A percentile compares a stretch with the other conserved stretches of the same genome.
These are phyloP conservation scores for Pseudoatta argentina DNA, from an alignment of 1,140 invertebrate species.

Conservation along the genomic window DNA sequence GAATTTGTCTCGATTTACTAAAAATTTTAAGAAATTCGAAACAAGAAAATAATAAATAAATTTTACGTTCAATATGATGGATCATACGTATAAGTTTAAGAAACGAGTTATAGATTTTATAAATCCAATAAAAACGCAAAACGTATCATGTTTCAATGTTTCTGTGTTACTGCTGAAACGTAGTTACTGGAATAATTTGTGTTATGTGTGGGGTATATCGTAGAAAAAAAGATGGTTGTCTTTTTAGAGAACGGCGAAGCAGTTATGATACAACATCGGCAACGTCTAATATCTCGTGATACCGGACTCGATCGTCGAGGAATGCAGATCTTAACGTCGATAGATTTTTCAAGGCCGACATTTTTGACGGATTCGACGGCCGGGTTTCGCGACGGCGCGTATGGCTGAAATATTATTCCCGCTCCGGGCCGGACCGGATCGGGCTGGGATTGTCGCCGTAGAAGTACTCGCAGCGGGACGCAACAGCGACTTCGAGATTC, in stretches of 20 bases:
- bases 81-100: neutral
- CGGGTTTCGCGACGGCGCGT: neutral
- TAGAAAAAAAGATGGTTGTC: neutral
- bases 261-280: neutral
- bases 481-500: conserved; percentile 70
- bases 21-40: neutral
- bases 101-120: neutral
- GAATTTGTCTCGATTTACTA: neutral
- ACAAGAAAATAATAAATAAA: neutral
- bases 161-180: too few relatives aligned
- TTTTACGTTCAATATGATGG: neutral
- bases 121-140: neutral
- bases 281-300: neutral
- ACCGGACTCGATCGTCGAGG: conserved; percentile 1
- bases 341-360: conserved; percentile 57
- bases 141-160: too few relatives aligned
- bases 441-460: conserved; percentile 70
- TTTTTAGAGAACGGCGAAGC: neutral
- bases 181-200: too few relatives aligned
- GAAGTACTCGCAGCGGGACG: conserved; percentile 76
- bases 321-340: conserved; percentile 52
- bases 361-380: conserved; percentile 45
- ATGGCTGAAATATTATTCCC: conserved; percentile 71
- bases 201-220: too few relatives aligned
- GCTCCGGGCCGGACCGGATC: conserved; percentile 11